Evolutionary conservation across 2,888 invertebrate species (phyloP), one percentile per base, ranked within the genome.

Genomic region (Heliconius aoede): DNA sequence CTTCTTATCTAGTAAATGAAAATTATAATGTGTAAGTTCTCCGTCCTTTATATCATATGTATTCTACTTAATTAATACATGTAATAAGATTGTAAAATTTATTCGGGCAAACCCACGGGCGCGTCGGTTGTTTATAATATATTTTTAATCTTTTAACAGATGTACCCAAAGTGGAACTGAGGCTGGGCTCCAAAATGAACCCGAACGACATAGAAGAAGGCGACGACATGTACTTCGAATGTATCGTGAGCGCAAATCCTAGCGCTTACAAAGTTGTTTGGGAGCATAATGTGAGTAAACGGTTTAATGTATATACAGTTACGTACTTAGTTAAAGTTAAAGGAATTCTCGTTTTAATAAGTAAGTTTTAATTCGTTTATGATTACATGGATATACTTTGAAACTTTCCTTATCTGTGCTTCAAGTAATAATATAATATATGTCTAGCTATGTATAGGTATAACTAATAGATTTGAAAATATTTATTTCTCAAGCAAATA

Each of bases 221-320:
- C 1, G 94, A 94, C 76, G 94, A 94, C 79, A 94, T 94, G 4
- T 94, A 94, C 84, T 95, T 95, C 77, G 93, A 93, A 80, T 95
- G 95, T 82, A 87, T 88, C 68, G 94, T 95, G 46, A 87, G 87
- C 72, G 93, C 95, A 67, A 93, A 94, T 83, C 95, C 95, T n/a
- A 92, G 93, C n/a, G 93, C 94, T 80, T 94, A 94, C 84, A 95
- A 95, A 89, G 91, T 95, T 81, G 90, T 95, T 60, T 95, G 95
- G 95, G 94, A 94, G 81, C 94, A 95, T 84, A 91, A 95, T 81
- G 95, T 95, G 82, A 94, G 94, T 92, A 84, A 75, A 78, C 78
- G 75, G 74, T 78, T 79, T 78, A 78, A 77, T 77, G 58, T 71
- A 58, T 72, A 64, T 32, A 67, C 55, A 72, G 68, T 78, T 64